phyloP scores from a whole-genome alignment of 2,888 invertebrate genomes.

The Ectemnius lituratus region DNA sequence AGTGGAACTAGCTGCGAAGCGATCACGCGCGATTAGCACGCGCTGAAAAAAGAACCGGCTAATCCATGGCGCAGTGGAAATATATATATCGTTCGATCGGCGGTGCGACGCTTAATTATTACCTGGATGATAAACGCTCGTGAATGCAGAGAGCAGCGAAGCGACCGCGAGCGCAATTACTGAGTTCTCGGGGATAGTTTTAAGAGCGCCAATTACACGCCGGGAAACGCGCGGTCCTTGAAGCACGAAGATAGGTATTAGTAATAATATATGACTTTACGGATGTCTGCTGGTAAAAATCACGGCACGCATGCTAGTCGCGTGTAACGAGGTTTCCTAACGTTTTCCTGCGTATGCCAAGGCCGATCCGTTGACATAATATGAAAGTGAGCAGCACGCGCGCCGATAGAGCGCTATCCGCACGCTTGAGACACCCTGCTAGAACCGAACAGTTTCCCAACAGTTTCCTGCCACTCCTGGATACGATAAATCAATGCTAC shows the following conservation, averaged over 20 bases:
- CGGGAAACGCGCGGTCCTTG: slow-evolving; percentile 6
- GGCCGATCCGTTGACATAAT: slow-evolving; percentile 49
- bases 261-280: slow-evolving; percentile 33
- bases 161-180: slow-evolving; percentile 36
- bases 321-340: slow-evolving; percentile 35
- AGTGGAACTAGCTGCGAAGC: no score
- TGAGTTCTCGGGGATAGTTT: slow-evolving; percentile 26
- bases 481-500: no score
- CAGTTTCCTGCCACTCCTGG: background rate
- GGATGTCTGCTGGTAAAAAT: slow-evolving; percentile 28
- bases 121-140: slow-evolving; percentile 14
- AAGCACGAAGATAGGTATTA: slow-evolving; percentile 30
- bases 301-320: slow-evolving; percentile 33
- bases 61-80: no score
- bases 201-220: slow-evolving; percentile 34
- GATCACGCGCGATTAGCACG: no score
- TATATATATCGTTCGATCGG: no score
- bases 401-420: slow-evolving; percentile 14
- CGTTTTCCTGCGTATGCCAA: slow-evolving; percentile 53
- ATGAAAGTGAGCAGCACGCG: slow-evolving; percentile 42
- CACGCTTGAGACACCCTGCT: slow-evolving; percentile 23
- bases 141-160: slow-evolving; percentile 24
- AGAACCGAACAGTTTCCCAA: slow-evolving; percentile 8
- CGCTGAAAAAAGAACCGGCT: no score
- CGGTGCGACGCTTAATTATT: slow-evolving; percentile 7